phyloP scores from a whole-genome alignment of 2,888 invertebrate genomes.

The Trilocha varians region DNA sequence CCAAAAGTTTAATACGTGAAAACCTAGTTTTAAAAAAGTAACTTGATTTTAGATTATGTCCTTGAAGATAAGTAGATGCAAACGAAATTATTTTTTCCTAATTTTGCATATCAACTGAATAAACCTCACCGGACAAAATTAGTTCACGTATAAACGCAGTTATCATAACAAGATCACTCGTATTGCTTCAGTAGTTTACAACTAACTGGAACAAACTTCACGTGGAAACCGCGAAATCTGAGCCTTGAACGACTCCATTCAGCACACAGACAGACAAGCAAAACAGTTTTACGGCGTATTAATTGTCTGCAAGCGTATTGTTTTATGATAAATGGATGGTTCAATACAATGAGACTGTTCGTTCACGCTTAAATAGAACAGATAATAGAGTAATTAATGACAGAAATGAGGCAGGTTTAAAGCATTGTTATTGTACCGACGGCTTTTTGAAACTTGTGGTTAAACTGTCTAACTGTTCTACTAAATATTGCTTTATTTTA shows the following conservation, averaged over 20 bases:
- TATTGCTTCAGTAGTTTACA: not conserved
- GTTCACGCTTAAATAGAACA: not conserved
- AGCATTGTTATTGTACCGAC: no score
- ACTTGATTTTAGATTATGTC: no score
- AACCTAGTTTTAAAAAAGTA: no score
- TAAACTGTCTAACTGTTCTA: no score
- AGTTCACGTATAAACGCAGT: not conserved
- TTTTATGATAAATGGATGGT: conserved; percentile 1
- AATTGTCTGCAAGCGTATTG: conserved; percentile 4
- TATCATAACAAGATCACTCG: not conserved
- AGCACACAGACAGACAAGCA: conserved; percentile 16
- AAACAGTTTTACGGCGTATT: conserved; percentile 7
- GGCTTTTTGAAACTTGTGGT: no score
- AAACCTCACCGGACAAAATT: not conserved
- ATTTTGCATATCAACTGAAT: not conserved
- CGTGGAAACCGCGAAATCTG: conserved; percentile 27
- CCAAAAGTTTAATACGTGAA: no score
- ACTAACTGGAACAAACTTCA: conserved; percentile 29
- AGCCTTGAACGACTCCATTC: conserved; percentile 35
- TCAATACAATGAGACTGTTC: not conserved
- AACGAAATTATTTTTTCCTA: no score
- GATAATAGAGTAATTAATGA: not conserved
- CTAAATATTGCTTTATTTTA: no score
- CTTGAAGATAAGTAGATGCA: no score
- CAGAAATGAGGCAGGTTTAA: no score